Percentiles rank a stretch among this genome's conserved stretches.
These are phyloP conservation scores for Cloeon dipterum DNA, from an alignment of 2,888 invertebrate genomes.

Conservation along the genomic window DNA sequence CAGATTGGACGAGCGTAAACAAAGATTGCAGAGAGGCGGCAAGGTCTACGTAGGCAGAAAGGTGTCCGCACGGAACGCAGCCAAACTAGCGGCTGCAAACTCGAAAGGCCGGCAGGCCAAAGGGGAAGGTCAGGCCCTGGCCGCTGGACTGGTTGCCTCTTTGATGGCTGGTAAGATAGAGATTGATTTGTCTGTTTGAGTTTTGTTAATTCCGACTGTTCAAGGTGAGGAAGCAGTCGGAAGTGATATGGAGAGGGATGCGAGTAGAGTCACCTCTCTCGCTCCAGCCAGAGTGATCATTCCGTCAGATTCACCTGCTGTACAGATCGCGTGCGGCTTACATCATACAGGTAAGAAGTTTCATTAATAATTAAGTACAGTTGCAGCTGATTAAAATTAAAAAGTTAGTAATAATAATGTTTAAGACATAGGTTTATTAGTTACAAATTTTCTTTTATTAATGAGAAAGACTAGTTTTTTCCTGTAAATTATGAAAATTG, in stretches of 20 bases:
- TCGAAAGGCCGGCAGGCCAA: neutral
- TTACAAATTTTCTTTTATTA: too few relatives aligned
- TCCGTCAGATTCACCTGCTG: slow-evolving; percentile 44
- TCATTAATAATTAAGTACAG: too few relatives aligned
- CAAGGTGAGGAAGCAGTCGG: slow-evolving; percentile 11
- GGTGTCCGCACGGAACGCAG: neutral
- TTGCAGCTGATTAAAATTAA: neutral
- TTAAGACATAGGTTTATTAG: too few relatives aligned
- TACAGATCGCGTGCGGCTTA: slow-evolving; percentile 69
- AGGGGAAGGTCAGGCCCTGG: neutral
- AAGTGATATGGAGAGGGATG: slow-evolving; percentile 32
- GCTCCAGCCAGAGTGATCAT: slow-evolving; percentile 53
- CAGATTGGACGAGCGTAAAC: slow-evolving; percentile 29
- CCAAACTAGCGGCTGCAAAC: neutral
- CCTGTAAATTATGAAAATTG: too few relatives aligned
- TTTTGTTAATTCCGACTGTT: too few relatives aligned
- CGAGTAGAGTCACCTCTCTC: slow-evolving; percentile 43
- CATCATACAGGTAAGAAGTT: slow-evolving; percentile 47
- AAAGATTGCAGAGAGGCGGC: slow-evolving; percentile 16
- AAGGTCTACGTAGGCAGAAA: neutral
- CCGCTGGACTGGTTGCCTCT: neutral
- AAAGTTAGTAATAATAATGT: neutral
- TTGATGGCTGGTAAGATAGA: neutral
- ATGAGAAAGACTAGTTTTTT: too few relatives aligned
- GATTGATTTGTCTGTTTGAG: too few relatives aligned